Evolutionary conservation across 2,797 vertebrate species (phyloP).

Genomic region (Danio tinwini): DNA sequence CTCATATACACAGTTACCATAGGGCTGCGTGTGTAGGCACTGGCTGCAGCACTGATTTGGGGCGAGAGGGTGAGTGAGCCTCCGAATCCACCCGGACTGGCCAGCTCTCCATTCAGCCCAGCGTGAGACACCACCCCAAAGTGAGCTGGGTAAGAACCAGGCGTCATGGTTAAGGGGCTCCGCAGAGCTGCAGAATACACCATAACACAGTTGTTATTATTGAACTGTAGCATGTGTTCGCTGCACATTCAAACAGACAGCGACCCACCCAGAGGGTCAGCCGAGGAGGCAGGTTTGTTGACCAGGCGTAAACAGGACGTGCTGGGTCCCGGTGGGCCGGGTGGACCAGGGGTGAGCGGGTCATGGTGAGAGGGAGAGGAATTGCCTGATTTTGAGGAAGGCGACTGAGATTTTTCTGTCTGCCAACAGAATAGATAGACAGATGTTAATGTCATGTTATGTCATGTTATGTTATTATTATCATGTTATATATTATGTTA

Average conservation of each 20-base stretch:
- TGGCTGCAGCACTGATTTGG: slow-evolving; percentile 82
- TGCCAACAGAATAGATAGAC: slow-evolving; percentile 59
- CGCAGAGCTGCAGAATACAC: slow-evolving; percentile 78
- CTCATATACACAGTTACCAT: slow-evolving; percentile 77
- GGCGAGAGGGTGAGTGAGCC: slow-evolving; percentile 87
- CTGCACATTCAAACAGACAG: neutral
- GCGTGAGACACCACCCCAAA: slow-evolving; percentile 87
- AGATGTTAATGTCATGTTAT: too few relatives aligned
- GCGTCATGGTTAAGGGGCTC: slow-evolving; percentile 84
- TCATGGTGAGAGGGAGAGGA: slow-evolving; percentile 83
- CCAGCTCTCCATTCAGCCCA: slow-evolving; percentile 84
- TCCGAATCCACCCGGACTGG: slow-evolving; percentile 84
- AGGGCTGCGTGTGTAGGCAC: slow-evolving; percentile 83
- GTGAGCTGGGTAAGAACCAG: slow-evolving; percentile 84
- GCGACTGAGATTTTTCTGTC: slow-evolving; percentile 79
- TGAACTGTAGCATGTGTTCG: neutral
- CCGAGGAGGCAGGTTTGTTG: slow-evolving; percentile 78
- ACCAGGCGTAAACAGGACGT: slow-evolving; percentile 81
- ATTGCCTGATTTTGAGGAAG: slow-evolving; percentile 80
- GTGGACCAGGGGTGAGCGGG: slow-evolving; percentile 79
- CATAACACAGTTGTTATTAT: neutral
- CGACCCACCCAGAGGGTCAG: slow-evolving; percentile 82
- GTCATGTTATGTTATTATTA: too few relatives aligned
- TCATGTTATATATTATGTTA: too few relatives aligned
- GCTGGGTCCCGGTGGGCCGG: slow-evolving; percentile 81